Evolutionary conservation across 2,888 invertebrate species (phyloP), one percentile per base, ranked within the genome.

Genomic region (Chalcis sispes): DNA sequence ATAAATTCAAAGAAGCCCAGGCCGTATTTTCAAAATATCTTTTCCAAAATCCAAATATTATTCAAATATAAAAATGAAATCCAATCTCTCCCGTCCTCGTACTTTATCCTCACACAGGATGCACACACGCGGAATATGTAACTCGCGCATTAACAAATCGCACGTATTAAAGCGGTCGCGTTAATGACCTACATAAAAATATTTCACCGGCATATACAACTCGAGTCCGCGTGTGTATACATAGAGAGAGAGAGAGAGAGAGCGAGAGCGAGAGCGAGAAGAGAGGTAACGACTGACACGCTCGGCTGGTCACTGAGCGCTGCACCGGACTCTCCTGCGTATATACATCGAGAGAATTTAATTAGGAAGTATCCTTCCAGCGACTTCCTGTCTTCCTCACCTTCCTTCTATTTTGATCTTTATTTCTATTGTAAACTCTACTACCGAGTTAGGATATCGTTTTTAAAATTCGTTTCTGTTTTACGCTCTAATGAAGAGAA

Each of bases 181-280:
- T 71, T 71, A 71, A 71, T 71, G 71, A 62, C 71, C 71, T 71
- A 71, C 61, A 71, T 61, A 52, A 71, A 50, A 56, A 56, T 32
- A 56, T 32, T 32, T n/a, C n/a, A 18, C 56, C n/a, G 15, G 56
- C 13, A 27, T 10, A 54, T 5, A 20, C 13, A 52, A 15, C n/a
- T n/a, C n/a, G n/a, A n/a, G n/a, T n/a, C n/a, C n/a, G 15, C 15
- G 15, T 46, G 46, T 46, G 46, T 46, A 46, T 46, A 46, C 15
- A 46, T 46, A 10, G 18, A 46, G 8, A 46, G 8, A 46, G 8
- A n/a, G 46, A n/a, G 15, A 8, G 46, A 20, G 50, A 3, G 10
- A n/a, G n/a, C n/a, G n/a, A n/a, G n/a, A n/a, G n/a, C n/a, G n/a
- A n/a, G n/a, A n/a, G n/a, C n/a, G n/a, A n/a, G n/a, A n/a, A n/a